phyloP scores from a whole-genome alignment of 92 coral and sea anemone species.

The Porites evermanni region DNA sequence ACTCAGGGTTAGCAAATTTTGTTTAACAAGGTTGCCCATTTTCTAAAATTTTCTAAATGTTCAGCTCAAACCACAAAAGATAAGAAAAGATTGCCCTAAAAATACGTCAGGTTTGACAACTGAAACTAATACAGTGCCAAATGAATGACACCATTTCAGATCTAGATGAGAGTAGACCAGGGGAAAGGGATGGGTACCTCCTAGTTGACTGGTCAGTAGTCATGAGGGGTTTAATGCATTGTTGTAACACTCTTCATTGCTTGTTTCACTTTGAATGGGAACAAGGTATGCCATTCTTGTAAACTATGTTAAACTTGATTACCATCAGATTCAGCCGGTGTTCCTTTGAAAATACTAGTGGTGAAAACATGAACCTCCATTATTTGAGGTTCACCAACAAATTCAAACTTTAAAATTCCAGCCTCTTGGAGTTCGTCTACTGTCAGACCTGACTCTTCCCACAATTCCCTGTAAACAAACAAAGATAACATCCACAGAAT shows the following conservation, averaged over 20 bases:
- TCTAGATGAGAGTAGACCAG: not conserved
- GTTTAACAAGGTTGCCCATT: too few species aligned
- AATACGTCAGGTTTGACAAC: too few species aligned
- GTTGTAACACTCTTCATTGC: too few species aligned
- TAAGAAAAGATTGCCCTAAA: too few species aligned
- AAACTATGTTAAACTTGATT: not conserved
- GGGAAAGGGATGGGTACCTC: not conserved
- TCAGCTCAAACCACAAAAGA: too few species aligned
- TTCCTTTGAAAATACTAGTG: constrained; percentile 79
- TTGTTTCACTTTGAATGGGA: too few species aligned
- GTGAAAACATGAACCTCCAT: constrained; percentile 96
- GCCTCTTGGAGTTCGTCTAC: constrained; percentile 71
- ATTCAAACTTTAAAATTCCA: constrained; percentile 91
- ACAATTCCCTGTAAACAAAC: constrained; percentile 76
- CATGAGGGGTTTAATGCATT: too few species aligned
- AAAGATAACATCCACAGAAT: too few species aligned
- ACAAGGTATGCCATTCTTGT: not conserved
- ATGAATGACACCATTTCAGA: too few species aligned
- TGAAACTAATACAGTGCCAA: too few species aligned
- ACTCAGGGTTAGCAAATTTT: too few species aligned
- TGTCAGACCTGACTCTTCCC: constrained; percentile 84
- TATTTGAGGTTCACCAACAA: constrained; percentile 88
- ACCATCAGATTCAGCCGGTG: constrained; percentile 96
- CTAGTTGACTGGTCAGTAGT: not conserved
- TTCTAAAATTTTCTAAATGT: too few species aligned